Percentiles rank a stretch among this genome's conserved stretches.
phyloP scores from a whole-genome alignment of 1,140 invertebrate genomes.

The Bombus pyrosoma region DNA sequence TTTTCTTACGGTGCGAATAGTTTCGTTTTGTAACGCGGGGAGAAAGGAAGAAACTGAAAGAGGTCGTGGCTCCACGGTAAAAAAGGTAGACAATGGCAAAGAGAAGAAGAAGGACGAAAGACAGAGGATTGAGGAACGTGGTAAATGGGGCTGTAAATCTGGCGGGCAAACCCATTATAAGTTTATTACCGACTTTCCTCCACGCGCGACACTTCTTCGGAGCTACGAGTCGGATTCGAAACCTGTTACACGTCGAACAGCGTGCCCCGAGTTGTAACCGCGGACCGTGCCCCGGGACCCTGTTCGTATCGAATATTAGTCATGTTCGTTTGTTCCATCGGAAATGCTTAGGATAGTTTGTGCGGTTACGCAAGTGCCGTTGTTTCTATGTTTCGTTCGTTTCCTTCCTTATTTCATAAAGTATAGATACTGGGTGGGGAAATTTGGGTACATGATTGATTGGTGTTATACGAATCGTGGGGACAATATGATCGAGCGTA shows the following conservation, averaged over 20 bases:
- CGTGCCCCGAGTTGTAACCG: conserved; percentile 9
- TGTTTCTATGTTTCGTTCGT: conserved; percentile 4
- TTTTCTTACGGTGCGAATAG: not conserved
- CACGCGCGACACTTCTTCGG: conserved; percentile 66
- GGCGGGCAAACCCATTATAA: conserved; percentile 70
- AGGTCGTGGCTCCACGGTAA: conserved; percentile 15
- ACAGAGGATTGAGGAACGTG: conserved; percentile 41
- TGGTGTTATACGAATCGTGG: not conserved
- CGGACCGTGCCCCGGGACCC: not conserved
- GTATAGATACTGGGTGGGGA: not conserved
- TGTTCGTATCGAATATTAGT: conserved; percentile 39
- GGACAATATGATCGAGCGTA: not conserved
- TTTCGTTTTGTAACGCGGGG: not conserved
- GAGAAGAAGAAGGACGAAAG: not conserved
- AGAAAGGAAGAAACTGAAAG: conserved; percentile 16
- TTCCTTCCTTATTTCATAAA: not conserved
- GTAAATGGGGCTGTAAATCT: conserved; percentile 72
- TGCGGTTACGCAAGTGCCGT: not conserved
- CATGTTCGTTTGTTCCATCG: conserved; percentile 55
- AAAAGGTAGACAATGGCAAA: conserved; percentile 15
- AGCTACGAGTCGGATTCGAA: conserved; percentile 52
- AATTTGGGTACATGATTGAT: not conserved
- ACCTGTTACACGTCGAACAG: conserved; percentile 55
- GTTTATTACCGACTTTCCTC: conserved; percentile 72
- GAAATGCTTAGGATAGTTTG: conserved; percentile 46